These are phyloP conservation scores for Chloroceryle amazona DNA, from an alignment of 2,797 vertebrate species.

Conservation along the genomic window DNA sequence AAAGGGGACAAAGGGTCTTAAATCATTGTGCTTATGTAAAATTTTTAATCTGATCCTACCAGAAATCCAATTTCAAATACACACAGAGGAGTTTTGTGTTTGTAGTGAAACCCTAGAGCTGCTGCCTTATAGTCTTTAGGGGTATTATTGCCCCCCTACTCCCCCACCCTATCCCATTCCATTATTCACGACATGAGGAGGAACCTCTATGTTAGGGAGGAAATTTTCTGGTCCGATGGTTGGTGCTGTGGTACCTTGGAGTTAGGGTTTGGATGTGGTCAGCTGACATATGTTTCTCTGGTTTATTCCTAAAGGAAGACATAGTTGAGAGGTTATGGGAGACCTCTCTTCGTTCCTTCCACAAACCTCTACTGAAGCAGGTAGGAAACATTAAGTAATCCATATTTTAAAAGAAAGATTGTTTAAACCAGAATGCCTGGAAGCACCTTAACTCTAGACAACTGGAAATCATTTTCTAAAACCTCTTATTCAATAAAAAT, in stretches of 20 bases:
- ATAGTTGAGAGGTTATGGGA: background rate
- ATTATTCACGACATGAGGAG: background rate
- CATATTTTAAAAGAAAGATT: constrained; percentile 42
- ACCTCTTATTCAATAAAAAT: constrained; percentile 48
- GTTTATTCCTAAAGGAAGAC: background rate
- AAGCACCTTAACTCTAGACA: constrained; percentile 47
- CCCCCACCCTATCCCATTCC: background rate
- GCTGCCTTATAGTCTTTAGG: too few relatives aligned
- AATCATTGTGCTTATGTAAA: background rate
- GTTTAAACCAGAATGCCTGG: constrained; percentile 67
- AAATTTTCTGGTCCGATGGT: background rate
- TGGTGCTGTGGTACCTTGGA: background rate
- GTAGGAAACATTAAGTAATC: constrained; percentile 38
- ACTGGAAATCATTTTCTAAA: constrained; percentile 69
- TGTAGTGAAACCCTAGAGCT: background rate
- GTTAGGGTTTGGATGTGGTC: background rate
- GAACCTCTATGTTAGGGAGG: background rate
- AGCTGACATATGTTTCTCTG: background rate
- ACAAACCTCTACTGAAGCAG: background rate
- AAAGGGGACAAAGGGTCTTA: background rate
- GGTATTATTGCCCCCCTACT: too few relatives aligned
- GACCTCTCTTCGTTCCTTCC: background rate
- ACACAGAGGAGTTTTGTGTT: background rate
- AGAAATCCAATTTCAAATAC: background rate
- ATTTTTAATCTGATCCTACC: background rate